Evolutionary conservation across 2,113 vertebrate genomes (phyloP), one percentile per base, ranked within the genome.

Genomic region (Ophiodon elongatus): DNA sequence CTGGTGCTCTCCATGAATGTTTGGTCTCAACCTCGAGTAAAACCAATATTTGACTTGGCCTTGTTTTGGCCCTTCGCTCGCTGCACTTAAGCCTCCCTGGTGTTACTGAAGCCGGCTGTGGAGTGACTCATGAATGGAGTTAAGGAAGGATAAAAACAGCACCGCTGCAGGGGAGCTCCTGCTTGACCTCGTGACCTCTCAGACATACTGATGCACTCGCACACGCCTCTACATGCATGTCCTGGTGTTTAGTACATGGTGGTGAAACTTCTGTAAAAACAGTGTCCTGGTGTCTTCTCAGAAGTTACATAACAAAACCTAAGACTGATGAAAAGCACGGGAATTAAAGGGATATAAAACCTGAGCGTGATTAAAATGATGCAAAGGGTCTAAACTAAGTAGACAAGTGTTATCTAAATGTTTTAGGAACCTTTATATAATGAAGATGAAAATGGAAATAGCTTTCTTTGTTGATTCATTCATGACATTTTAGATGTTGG

Each of bases 1-100:
- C 6, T 45, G 35, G 33, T 80, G 27, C 77, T 79, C 65, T 65
- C 33, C 52, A 31, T 10, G 15, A 74, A 59, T 33, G 13, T 79
- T 76, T 35, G 54, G 69, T 73, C 78, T 73, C 21, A 73, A 35
- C 59, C 79, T 64, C n/a, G 73, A 87, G 25, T 82, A 33, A 27
- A 75, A 67, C 54, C 79, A 62, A 31, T 77, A 71, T 89, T 92
- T 86, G 77, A 62, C 65, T 84, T 82, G 80, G 76, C 68, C 1
- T 9, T 6, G 72, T n/a, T 67, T 57, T 57, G 74, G 56, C 52
- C 19, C 69, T 66, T 65, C 0, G 4, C 63, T 83, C 10, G 17
- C 62, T 39, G 31, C 67, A 59, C n/a, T 56, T 41, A n/a, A 80
- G 73, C 41, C 21, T 76, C 31, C 69, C 66, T 25, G 67, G 25